Base-by-base conservation (phyloP, 1,140 invertebrate species). In the Yoshiicerus persimilis region DNA sequence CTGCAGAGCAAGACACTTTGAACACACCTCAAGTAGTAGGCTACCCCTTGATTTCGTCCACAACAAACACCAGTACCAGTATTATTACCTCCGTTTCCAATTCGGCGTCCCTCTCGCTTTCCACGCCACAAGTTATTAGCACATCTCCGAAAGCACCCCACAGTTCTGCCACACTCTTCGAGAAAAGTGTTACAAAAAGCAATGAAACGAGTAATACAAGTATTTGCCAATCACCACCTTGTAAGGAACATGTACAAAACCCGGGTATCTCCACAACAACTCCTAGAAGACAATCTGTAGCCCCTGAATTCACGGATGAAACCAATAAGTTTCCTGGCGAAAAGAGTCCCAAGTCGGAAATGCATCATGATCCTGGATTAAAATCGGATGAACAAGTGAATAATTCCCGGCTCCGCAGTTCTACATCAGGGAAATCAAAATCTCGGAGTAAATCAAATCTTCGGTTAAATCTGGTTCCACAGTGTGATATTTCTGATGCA, bases 11-110 rank as follows among this genome's bases (percentile, higher is more conserved):
- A n/a, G 90, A 90, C 30, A 87, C 89, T 5, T 34, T 90, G 25
- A 89, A 91, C 34, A 91, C 89, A 2, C 90, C 90, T 13, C 89
- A 91, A 87, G 88, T 91, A 1, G 86, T 91, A 83, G 89, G 89
- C 32, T 90, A 84, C 38, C 38, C 62, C 0, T 20, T 23, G 0
- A 32, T 75, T 27, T 70, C 66, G 11, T 47, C 86, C 2, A 62
- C 80, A 3, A 38, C 39, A 47, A 88, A 47, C 84, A 23, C 10
- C 64, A n/a, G n/a, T n/a, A 39, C 47, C 25, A 77, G 34, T 39
- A 84, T 41, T 27, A 86, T 75, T 27, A 41, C 56, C 20, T 23
- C 77, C 16, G 20, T 39, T 70, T 66, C 27, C 2, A 86, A 47
- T 41, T 85, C 77, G 8, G 25, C 8, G 4, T 10, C 75, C 9